phyloP scores from a whole-genome alignment of 2,797 vertebrate genomes.

The Hapalemur alaotrensis region DNA sequence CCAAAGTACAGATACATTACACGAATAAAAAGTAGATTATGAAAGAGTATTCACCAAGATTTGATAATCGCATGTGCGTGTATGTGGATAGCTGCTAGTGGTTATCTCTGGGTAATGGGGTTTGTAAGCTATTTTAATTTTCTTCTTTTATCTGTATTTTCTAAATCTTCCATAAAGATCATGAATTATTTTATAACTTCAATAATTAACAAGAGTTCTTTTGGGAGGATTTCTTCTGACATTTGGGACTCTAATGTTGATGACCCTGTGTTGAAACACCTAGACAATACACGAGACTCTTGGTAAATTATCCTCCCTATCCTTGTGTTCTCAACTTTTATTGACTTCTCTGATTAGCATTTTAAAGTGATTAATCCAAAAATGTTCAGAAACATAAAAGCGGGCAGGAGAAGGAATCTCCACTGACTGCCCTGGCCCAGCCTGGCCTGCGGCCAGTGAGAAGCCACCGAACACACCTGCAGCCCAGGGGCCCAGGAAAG shows the following conservation, averaged over 20 bases:
- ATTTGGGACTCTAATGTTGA: background rate
- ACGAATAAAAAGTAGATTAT: background rate
- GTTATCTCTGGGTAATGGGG: background rate
- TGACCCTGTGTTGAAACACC: background rate
- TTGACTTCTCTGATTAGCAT: background rate
- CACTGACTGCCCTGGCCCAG: background rate
- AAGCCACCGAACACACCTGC: background rate
- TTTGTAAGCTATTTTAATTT: background rate
- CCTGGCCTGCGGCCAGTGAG: background rate
- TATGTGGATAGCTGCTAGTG: background rate
- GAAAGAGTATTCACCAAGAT: background rate
- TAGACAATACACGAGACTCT: background rate
- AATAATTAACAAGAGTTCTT: background rate
- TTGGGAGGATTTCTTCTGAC: background rate
- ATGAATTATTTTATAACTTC: constrained; percentile 1
- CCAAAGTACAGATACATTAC: background rate
- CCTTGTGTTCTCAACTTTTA: background rate
- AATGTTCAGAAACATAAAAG: background rate
- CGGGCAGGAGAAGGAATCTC: background rate
- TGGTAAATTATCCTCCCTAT: background rate
- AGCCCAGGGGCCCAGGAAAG: no score
- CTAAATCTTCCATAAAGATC: background rate
- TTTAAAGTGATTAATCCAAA: background rate
- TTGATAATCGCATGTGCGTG: background rate
- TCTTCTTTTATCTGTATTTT: background rate